Evolutionary conservation across 2,113 vertebrate species (phyloP).

Genomic region (Cheirogaleus medius): DNA sequence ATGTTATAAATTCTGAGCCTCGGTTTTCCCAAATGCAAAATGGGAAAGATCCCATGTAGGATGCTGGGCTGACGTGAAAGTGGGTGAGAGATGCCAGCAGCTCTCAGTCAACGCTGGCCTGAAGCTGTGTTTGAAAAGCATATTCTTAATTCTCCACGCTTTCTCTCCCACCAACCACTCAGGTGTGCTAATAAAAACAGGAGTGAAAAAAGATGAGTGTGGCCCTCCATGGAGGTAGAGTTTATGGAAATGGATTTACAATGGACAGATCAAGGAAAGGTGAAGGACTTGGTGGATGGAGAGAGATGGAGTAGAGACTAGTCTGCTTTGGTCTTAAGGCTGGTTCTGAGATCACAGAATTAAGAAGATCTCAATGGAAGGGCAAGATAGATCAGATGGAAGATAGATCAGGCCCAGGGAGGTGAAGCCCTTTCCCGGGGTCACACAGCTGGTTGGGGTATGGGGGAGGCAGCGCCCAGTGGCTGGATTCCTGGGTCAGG

Average conservation of each 20-base stretch:
- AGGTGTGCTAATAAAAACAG: no score
- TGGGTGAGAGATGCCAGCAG: background rate
- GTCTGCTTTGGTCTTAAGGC: background rate
- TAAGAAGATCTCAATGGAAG: background rate
- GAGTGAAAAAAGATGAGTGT: background rate
- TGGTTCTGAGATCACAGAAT: conserved; percentile 27
- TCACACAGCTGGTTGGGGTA: background rate
- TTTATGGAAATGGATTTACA: background rate
- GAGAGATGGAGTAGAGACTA: no score
- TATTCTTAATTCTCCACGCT: background rate
- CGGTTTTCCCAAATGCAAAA: background rate
- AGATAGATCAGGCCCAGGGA: background rate
- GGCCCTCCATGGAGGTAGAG: background rate
- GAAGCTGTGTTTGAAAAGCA: background rate
- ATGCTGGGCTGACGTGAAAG: background rate
- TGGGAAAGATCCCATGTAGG: background rate
- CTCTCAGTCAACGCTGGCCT: background rate
- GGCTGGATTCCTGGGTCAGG: background rate
- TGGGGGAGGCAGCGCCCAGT: no score
- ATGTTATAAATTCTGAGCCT: background rate
- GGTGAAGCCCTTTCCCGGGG: background rate
- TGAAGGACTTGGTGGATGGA: background rate
- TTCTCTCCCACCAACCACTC: background rate
- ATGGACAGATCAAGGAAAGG: background rate
- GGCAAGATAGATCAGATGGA: background rate